phyloP scores from a whole-genome alignment of 2,113 vertebrate genomes.

The Ranitomeya imitator region DNA sequence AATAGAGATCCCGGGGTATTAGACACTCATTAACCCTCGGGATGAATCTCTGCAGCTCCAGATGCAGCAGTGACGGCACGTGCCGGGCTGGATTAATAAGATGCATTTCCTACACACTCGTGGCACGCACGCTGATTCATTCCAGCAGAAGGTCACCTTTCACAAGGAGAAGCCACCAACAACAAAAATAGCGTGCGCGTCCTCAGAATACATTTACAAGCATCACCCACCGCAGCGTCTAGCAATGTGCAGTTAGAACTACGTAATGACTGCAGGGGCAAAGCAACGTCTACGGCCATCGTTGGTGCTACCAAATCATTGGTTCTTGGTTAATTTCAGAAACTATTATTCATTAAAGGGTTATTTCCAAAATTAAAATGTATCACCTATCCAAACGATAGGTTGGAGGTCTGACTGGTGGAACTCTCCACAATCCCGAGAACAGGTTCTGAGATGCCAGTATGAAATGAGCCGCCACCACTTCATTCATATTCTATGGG shows the following conservation, averaged over 20 bases:
- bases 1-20: background rate
- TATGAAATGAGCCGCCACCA: too few species aligned
- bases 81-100: background rate
- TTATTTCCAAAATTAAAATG: too few species aligned
- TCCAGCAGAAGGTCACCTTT: slow-evolving; percentile 42
- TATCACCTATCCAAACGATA: too few species aligned
- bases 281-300: too few species aligned
- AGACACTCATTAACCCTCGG: background rate
- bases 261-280: background rate
- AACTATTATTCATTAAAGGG: too few species aligned
- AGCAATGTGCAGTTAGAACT: background rate
- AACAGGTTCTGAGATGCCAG: too few species aligned
- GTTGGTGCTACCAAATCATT: too few species aligned
- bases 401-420: too few species aligned
- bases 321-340: too few species aligned
- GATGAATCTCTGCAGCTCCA: background rate
- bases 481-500: too few species aligned
- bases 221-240: background rate
- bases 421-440: too few species aligned
- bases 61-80: background rate
- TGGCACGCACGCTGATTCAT: slow-evolving; percentile 20
- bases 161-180: background rate
- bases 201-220: slow-evolving; percentile 23
- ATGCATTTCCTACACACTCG: slow-evolving; percentile 16
- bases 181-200: background rate